These are phyloP conservation scores for Peromyscus aztecus DNA, from an alignment of 2,797 vertebrate species.

Conservation along the genomic window DNA sequence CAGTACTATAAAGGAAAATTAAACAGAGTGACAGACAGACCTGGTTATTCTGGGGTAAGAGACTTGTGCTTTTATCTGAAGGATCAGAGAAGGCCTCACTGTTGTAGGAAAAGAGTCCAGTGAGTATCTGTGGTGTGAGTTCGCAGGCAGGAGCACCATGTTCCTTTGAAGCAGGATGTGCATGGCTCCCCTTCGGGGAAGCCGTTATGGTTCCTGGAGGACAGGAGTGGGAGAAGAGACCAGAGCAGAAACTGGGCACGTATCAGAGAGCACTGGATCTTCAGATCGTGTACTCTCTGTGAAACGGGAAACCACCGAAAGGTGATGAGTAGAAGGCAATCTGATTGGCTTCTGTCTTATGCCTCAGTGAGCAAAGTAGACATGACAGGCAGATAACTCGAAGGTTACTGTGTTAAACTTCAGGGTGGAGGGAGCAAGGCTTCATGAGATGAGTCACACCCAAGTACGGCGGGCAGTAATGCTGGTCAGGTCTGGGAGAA, in stretches of 20 bases:
- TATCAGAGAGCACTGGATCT: not conserved
- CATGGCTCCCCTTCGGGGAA: not conserved
- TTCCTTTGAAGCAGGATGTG: not conserved
- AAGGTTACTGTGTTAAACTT: not conserved
- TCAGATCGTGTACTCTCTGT: not conserved
- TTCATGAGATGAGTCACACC: not conserved
- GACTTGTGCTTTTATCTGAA: not conserved
- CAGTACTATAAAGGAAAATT: not conserved
- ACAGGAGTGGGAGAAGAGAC: constrained; percentile 10
- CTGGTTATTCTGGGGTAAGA: not conserved
- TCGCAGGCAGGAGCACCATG: not conserved
- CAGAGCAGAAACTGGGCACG: not conserved
- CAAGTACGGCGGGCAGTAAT: constrained; percentile 3
- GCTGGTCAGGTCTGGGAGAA: not conserved
- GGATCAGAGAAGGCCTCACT: not conserved
- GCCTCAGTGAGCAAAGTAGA: not conserved
- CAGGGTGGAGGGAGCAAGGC: not conserved
- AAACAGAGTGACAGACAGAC: not conserved
- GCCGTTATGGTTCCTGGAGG: not conserved
- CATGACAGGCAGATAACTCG: not conserved
- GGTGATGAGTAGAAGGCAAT: not conserved
- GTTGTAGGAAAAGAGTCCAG: not conserved
- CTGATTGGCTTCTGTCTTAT: not conserved
- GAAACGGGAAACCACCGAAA: not conserved
- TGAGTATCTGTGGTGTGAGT: not conserved